Evolutionary conservation across 1,140 invertebrate species (phyloP), one percentile per base, ranked within the genome.

Genomic region (Mycetomoellerius zeteki): DNA sequence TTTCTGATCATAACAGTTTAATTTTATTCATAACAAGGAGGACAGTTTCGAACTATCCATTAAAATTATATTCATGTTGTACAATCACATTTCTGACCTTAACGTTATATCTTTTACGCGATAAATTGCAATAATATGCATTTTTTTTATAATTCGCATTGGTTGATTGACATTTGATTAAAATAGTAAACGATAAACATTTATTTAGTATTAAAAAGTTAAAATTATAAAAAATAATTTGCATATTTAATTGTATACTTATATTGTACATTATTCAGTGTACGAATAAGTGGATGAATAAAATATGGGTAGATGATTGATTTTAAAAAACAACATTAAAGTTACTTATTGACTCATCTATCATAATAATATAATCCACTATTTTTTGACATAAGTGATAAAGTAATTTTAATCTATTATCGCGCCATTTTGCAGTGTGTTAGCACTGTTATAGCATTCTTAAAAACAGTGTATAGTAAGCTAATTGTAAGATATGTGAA

Each of bases 41-140:
- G 5, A 71, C 14, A 37, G 14, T 54, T 50, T 54, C 24, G 14
- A 33, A n/a, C 19, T 24, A n/a, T 10, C 1, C 6, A 54, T 54
- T 80, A 5, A 54, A 54, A 54, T 78, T 71, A 52, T 43, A 27
- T 2, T n/a, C 10, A 56, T 21, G 50, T 71, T 71, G 33, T 62
- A 12, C 33, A 37, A 33, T 67, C 27, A 52, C 14, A 52, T 80
- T 65, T 67, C 33, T 19, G 27, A 21, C 4, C 16, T 78, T 65
- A 78, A 64, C 6, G 7, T 19, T 19, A 24, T n/a, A 14, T 10
- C 1, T 67, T 67, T n/a, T 21, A 67, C 43, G 19, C 10, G 16
- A 62, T 21, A 62, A 77, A 43, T 43, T 77, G 30, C 33, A 24
- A 43, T 62, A 76, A 76, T 76, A 10, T 37, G 14, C 33, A 76